phyloP scores from a whole-genome alignment of 2,888 invertebrate genomes.

The Agapostemon virescens region DNA sequence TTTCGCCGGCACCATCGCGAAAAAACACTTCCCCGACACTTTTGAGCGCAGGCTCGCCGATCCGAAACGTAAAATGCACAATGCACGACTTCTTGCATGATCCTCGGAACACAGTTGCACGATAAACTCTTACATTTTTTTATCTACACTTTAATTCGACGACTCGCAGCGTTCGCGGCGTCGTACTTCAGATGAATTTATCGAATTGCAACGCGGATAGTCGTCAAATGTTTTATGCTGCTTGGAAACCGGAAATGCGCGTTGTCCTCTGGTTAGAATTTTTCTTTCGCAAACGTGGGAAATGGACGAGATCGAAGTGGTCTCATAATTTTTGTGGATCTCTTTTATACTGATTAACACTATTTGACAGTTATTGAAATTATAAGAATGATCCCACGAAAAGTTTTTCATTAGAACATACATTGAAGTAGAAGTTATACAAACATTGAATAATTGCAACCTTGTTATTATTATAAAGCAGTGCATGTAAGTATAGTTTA shows the following conservation, averaged over 20 bases:
- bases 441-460: too few species aligned
- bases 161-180: background rate
- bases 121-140: background rate
- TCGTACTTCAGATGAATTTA: background rate
- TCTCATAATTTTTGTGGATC: background rate
- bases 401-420: too few species aligned
- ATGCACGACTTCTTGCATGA: background rate
- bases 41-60: background rate
- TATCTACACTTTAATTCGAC: background rate
- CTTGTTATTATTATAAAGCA: too few species aligned
- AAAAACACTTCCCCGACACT: background rate
- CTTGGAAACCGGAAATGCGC: background rate
- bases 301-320: too few species aligned
- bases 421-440: too few species aligned
- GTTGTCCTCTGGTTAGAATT: background rate
- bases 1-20: slow-evolving; percentile 11
- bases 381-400: too few species aligned
- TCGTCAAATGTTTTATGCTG: background rate
- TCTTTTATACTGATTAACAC: background rate
- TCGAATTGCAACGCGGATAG: background rate
- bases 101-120: background rate
- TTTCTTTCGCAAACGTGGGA: background rate
- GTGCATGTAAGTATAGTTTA: too few species aligned
- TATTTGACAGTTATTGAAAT: too few species aligned
- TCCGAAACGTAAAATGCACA: background rate